Conservation (phyloP, 2,113 vertebrate species). For the Psephotus haematonotus region DNA sequence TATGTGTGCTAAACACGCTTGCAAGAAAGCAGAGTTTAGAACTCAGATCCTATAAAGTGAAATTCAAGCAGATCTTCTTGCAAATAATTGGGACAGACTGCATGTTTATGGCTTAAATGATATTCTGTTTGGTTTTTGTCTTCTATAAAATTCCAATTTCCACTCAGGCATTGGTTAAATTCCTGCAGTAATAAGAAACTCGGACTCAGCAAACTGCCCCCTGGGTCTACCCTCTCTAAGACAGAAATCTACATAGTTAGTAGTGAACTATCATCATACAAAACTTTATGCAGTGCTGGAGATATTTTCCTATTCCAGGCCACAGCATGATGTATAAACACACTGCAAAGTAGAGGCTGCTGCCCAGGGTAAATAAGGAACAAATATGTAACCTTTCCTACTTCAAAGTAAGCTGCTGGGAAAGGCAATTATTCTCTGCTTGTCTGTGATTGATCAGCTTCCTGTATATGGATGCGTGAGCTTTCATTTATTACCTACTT, state of each 20-base stretch:
- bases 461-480: background rate
- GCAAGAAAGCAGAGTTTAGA: constrained; percentile 13
- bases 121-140: background rate
- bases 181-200: constrained; percentile 7
- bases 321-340: constrained; percentile 40
- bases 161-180: constrained; percentile 13
- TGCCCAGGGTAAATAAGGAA: constrained; percentile 17
- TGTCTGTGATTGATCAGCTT: constrained; percentile 61
- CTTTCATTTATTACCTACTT: constrained; percentile 17
- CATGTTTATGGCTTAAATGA: background rate
- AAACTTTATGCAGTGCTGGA: background rate
- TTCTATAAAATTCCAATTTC: constrained; percentile 4
- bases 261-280: background rate
- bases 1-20: background rate
- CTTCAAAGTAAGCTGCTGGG: constrained; percentile 57
- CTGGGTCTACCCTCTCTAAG: background rate
- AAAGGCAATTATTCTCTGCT: constrained; percentile 53
- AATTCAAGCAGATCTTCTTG: constrained; percentile 13
- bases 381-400: constrained; percentile 33
- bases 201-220: background rate
- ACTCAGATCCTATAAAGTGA: background rate
- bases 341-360: background rate
- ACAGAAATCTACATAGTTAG: background rate
- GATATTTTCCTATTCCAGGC: constrained; percentile 7
- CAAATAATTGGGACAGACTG: background rate